Evolutionary conservation across 2,113 vertebrate species (phyloP).

Genomic region (Elanoides forficatus): DNA sequence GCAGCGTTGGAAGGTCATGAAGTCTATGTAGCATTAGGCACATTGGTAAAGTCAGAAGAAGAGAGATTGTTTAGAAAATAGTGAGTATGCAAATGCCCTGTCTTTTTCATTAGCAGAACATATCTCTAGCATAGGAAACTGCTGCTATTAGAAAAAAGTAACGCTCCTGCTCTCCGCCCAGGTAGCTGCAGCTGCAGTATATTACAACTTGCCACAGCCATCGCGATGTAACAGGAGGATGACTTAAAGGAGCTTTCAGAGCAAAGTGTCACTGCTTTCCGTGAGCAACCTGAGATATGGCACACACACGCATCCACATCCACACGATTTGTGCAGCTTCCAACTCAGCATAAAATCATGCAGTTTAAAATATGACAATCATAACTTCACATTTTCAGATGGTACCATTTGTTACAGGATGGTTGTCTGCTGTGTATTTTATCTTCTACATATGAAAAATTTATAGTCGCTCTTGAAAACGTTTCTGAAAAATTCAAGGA

Average conservation of each 20-base stretch:
- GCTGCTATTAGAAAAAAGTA: background rate
- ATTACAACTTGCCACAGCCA: background rate
- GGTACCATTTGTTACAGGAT: background rate
- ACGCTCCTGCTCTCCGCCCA: background rate
- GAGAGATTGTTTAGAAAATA: background rate
- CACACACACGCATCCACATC: background rate
- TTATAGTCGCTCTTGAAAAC: background rate
- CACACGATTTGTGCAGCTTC: background rate
- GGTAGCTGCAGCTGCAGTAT: background rate
- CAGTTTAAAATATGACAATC: background rate
- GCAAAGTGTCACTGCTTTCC: background rate
- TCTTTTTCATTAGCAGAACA: background rate
- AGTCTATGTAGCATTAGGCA: background rate
- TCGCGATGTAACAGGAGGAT: background rate
- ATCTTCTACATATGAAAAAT: conserved; percentile 17
- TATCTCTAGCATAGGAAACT: background rate
- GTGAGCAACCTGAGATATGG: background rate
- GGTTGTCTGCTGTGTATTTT: background rate
- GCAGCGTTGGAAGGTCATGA: background rate
- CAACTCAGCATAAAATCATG: background rate
- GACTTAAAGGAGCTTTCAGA: background rate
- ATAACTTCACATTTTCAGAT: background rate
- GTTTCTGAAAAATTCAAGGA: conserved; percentile 20
- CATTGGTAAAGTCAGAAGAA: background rate
- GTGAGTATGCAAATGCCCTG: background rate